Evolutionary conservation across 1,140 invertebrate genomes (phyloP).

Genomic region (Saccostrea echinata): DNA sequence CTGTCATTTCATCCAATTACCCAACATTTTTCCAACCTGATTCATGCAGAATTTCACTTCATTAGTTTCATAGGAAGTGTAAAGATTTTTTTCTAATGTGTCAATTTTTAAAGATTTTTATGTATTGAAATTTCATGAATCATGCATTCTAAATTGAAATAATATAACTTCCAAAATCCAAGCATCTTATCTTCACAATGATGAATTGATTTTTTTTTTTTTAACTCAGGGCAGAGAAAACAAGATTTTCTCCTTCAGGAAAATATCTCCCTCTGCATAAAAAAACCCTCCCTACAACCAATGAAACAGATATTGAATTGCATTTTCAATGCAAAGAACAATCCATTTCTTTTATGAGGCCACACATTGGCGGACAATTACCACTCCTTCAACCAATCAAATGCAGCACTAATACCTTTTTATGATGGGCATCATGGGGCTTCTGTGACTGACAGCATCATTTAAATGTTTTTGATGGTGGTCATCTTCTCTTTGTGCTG

Average conservation of each 20-base stretch:
- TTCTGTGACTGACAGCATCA: conserved; percentile 38
- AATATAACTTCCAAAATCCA: too few species aligned
- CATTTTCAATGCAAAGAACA: conserved; percentile 1
- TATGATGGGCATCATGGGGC: conserved; percentile 25
- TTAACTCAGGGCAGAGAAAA: not conserved
- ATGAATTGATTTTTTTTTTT: not conserved
- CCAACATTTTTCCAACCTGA: conserved; percentile 25
- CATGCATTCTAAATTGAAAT: too few species aligned
- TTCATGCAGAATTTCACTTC: not conserved
- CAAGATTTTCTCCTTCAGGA: not conserved
- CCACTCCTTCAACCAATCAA: conserved; percentile 18
- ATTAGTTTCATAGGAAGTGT: not conserved
- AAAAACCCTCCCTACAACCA: not conserved
- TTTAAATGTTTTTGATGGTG: conserved; percentile 33
- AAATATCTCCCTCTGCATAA: not conserved
- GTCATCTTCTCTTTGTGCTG: conserved; percentile 37
- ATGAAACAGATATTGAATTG: conserved; percentile 10
- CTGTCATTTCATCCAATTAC: not conserved
- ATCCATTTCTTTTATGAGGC: not conserved
- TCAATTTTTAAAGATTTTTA: too few species aligned
- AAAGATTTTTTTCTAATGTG: not conserved
- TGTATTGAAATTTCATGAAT: too few species aligned
- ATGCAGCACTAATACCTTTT: conserved; percentile 42
- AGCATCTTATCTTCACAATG: not conserved
- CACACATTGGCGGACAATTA: conserved; percentile 15